phyloP scores from a whole-genome alignment of 2,797 vertebrate species.

The Salarias fasciatus region DNA sequence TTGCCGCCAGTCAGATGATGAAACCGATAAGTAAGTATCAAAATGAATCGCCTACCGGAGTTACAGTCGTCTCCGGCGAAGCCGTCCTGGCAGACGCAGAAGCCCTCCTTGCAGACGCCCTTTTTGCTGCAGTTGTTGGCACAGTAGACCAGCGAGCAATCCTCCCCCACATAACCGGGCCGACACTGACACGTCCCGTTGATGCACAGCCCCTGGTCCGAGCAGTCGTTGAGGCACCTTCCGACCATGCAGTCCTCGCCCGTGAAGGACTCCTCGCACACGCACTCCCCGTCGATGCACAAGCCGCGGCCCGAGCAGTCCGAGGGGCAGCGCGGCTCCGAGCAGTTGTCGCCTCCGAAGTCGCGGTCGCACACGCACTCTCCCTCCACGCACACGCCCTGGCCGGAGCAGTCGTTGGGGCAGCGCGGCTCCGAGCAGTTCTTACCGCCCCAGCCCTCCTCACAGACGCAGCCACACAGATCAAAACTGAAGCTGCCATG shows the following conservation, averaged over 20 bases:
- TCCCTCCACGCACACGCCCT: constrained; percentile 92
- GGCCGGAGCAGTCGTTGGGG: constrained; percentile 91
- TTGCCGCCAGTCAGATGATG: constrained; percentile 16
- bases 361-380: constrained; percentile 94
- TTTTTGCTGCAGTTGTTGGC: constrained; percentile 91
- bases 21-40: constrained; percentile 15
- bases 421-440: constrained; percentile 95
- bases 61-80: constrained; percentile 94
- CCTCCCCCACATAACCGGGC: constrained; percentile 90
- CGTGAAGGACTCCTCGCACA: constrained; percentile 92
- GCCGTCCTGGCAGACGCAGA: constrained; percentile 92
- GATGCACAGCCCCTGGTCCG: constrained; percentile 87
- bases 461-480: constrained; percentile 92
- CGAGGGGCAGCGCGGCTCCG: constrained; percentile 88
- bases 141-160: constrained; percentile 90
- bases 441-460: constrained; percentile 93
- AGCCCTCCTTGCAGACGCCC: constrained; percentile 89
- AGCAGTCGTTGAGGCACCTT: constrained; percentile 93
- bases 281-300: constrained; percentile 93
- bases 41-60: constrained; percentile 83
- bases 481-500: constrained; percentile 97
- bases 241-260: constrained; percentile 91
- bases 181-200: constrained; percentile 93
- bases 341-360: constrained; percentile 94
- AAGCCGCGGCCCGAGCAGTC: constrained; percentile 93